Evolutionary conservation across 2,888 invertebrate genomes (phyloP).

Genomic region (Thereva unica): DNA sequence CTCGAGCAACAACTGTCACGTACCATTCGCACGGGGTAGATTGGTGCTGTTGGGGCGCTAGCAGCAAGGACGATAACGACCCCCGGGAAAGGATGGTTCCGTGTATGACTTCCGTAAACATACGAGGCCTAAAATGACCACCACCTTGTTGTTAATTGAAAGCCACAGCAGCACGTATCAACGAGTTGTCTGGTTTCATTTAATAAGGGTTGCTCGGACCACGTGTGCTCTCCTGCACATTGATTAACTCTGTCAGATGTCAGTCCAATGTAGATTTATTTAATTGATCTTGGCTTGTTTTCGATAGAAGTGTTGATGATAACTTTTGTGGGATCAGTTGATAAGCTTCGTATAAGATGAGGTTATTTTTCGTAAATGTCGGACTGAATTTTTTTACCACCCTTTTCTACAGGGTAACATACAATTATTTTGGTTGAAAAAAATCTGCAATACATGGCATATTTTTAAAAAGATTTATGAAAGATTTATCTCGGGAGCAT

Average conservation of each 20-base stretch:
- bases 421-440: too few relatives aligned
- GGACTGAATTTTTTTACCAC: too few relatives aligned
- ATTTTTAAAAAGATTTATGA: too few relatives aligned
- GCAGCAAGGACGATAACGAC: constrained; percentile 6
- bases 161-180: constrained; percentile 32
- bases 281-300: constrained; percentile 17
- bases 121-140: constrained; percentile 10
- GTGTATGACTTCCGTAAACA: constrained; percentile 29
- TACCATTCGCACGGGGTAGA: background rate
- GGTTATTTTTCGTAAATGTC: too few relatives aligned
- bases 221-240: constrained; percentile 4
- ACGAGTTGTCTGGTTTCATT: constrained; percentile 29
- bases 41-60: background rate
- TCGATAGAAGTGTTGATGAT: background rate
- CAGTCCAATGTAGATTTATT: constrained; percentile 29
- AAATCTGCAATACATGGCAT: too few relatives aligned
- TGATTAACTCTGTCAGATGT: constrained; percentile 35
- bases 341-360: too few relatives aligned
- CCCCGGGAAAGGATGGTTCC: constrained; percentile 8
- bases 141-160: constrained; percentile 33
- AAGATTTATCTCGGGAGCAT: too few relatives aligned
- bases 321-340: too few relatives aligned
- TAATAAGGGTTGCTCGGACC: constrained; percentile 7
- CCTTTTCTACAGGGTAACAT: too few relatives aligned
- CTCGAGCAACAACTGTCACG: constrained; percentile 39